Conservation (phyloP, 2,113 vertebrate species). For the Ptychochromis oligacanthus region DNA sequence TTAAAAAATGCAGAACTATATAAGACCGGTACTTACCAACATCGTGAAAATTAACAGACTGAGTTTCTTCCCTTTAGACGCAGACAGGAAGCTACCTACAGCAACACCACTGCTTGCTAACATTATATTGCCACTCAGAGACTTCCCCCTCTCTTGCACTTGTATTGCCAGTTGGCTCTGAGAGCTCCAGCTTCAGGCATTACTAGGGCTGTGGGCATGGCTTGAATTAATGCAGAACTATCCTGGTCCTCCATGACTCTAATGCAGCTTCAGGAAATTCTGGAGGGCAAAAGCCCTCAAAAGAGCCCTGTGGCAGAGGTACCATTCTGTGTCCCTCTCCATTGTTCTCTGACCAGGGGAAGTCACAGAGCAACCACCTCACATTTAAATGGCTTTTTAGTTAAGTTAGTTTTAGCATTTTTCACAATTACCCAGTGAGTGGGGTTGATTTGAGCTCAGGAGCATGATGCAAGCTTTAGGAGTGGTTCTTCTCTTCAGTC, state of each 20-base stretch:
- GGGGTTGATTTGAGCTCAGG: rapidly evolving
- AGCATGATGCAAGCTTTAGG: neutral
- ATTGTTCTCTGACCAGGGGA: neutral
- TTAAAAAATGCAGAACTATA: neutral
- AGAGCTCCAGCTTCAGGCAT: neutral
- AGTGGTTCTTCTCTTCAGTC: neutral
- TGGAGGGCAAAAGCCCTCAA: neutral
- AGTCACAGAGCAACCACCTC: neutral
- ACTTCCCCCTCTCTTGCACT: neutral
- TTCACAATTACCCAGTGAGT: neutral
- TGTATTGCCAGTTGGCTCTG: neutral
- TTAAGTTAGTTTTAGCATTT: neutral
- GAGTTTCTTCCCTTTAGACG: neutral
- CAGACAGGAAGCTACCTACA: neutral
- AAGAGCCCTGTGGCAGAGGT: neutral
- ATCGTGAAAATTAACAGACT: rapidly evolving
- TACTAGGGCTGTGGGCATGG: neutral
- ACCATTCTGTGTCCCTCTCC: neutral
- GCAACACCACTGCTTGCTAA: neutral
- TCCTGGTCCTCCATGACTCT: rapidly evolving
- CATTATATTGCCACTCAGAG: neutral
- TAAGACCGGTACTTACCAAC: neutral
- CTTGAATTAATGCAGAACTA: neutral
- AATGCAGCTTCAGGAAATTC: neutral
- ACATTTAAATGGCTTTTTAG: neutral